Evolutionary conservation across 2,888 invertebrate species (phyloP), one percentile per base, ranked within the genome.

Genomic region (Plebejus argus): DNA sequence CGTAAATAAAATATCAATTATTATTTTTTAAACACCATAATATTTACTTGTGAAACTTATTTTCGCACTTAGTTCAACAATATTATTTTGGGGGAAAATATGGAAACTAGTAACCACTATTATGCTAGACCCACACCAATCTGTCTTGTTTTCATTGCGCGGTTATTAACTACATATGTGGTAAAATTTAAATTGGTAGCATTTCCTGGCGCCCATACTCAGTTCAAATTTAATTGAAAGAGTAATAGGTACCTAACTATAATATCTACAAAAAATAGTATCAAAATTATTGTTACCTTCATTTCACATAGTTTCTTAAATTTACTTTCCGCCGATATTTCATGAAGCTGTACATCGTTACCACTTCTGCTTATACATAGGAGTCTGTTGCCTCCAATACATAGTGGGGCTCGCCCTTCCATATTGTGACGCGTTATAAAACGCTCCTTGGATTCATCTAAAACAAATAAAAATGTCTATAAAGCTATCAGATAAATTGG

Each of bases 341-440:
- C 93, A 81, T 95, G 95, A 23, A 96, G 86, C 76, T 93, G 86
- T 79, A 96, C 89, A 79, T 91, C 93, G 82, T 93, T 95, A 58
- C 95, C 96, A 77, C 91, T 93, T 78, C 96, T 90, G 72, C 94
- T 94, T 76, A 87, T 86, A 2, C 93, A 85, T 58, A 95, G 89
- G 45, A 96, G 85, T 79, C 89, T 89, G 66, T 91, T 88, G 12
- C 93, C 95, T 1, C 89, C 86, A 79, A 95, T 81, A 39, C 90
- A 86, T 75, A 96, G 81, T 0, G 96, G 96, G 6, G 95, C 94
- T 70, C 95, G 90, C 1, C 96, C 96, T 85, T 94, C 92, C 88
- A 95, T 89, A 10, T 93, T 91, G 82, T 94, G 92, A 66, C 94
- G 90, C 15, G 94, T 94, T 82, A 93, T 87, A 80, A 94, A 94